Conservation (phyloP, 2,797 vertebrate species). For the Myripristis jacobus region DNA sequence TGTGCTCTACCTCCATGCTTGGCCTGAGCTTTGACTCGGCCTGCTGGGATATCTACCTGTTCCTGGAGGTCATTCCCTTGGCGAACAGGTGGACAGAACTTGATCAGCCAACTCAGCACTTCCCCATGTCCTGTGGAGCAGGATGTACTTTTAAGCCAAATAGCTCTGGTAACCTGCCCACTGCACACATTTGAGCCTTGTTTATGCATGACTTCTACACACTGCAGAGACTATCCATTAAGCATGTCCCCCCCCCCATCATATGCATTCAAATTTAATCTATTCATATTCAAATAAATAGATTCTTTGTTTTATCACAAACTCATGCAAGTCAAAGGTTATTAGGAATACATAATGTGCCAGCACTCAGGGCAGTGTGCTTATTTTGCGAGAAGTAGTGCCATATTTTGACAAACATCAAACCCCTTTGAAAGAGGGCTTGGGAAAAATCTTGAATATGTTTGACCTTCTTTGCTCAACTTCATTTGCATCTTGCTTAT, state of each 20-base stretch:
- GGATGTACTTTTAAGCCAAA: conserved; percentile 70
- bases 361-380: conserved; percentile 27
- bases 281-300: conserved; percentile 25
- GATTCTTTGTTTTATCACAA: conserved; percentile 30
- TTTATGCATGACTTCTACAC: conserved; percentile 5
- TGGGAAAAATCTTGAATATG: conserved; percentile 58
- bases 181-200: conserved; percentile 44
- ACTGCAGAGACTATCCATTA: conserved; percentile 30
- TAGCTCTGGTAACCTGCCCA: conserved; percentile 69
- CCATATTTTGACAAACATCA: conserved; percentile 50
- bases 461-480: conserved; percentile 74
- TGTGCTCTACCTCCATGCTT: conserved; percentile 41
- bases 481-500: conserved; percentile 73
- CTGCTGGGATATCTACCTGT: conserved; percentile 66
- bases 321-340: conserved; percentile 22
- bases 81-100: conserved; percentile 75
- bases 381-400: conserved; percentile 37
- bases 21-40: conserved; percentile 46
- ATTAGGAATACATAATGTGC: conserved; percentile 12
- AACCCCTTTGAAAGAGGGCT: conserved; percentile 46
- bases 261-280: conserved; percentile 32
- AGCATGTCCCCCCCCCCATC: neutral
- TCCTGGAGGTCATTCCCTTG: conserved; percentile 74
- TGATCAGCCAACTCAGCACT: conserved; percentile 72
- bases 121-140: conserved; percentile 54